Base-by-base conservation (phyloP, 2,113 vertebrate species). In the Scopus umbretta region DNA sequence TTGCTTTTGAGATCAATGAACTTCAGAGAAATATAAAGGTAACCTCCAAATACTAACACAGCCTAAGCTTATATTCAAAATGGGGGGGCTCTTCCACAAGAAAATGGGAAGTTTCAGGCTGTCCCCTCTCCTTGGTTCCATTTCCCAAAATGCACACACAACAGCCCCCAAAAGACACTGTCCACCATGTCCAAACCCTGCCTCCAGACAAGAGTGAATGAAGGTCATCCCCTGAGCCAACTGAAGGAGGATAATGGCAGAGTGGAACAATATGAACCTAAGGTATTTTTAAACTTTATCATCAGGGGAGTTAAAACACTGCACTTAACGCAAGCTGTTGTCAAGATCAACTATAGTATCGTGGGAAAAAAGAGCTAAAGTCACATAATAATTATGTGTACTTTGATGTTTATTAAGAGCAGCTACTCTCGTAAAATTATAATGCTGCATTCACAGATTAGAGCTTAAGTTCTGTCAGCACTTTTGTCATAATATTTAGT, bases 371-470 rank as follows among this genome's bases (percentile, higher is more conserved):
- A 45, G 22, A 25, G 30, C 93, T 90, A 72, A 93, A 81, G 74
- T 94, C 81, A 95, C 34, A 90, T 45, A 71, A 91, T 92, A 96
- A 96, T 97, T 96, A 96, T 30, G 47, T 50, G 58, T 56, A 81
- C 89, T 96, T 94, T 95, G 92, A 91, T 94, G 92, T 93, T 94
- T 94, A 92, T 87, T 89, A 91, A 96, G 86, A 92, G 81, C 74
- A 93, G 72, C 86, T 95, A 93, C 42, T 78, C 80, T 95, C 83
- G 81, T 96, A 75, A 97, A 97, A 98, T 96, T 94, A 92, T 53
- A 97, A 94, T 74, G 62, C 61, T 94, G 50, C 78, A 63, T 80
- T 96, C 76, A 82, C 42, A 96, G 95, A 90, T 95, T 90, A 87
- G 55, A 89, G 78, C 49, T 94, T 86, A 82, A 73, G 18, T 91